A percentile compares a stretch with the other conserved stretches of the same genome.
phyloP scores from a whole-genome alignment of 1,140 invertebrate genomes.

The Hirudo medicinalis region DNA sequence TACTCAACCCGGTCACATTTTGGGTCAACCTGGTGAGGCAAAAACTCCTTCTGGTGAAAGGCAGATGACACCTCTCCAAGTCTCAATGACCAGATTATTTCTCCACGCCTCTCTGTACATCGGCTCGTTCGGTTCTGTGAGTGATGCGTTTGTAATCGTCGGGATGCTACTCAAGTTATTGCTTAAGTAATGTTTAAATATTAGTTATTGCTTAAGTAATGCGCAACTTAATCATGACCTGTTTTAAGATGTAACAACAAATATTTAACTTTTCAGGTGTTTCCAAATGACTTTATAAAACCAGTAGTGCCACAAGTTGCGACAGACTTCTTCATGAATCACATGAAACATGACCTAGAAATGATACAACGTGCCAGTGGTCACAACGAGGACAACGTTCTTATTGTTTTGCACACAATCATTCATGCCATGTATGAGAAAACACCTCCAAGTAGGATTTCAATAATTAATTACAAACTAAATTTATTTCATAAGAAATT shows the following conservation, averaged over 20 bases:
- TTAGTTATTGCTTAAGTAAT: background rate
- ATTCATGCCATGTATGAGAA: background rate
- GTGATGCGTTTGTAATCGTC: background rate
- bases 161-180: background rate
- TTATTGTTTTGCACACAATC: slow-evolving; percentile 19
- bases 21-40: slow-evolving; percentile 26
- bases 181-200: background rate
- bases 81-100: slow-evolving; percentile 27
- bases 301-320: too few species aligned
- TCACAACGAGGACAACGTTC: slow-evolving; percentile 17
- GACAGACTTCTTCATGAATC: slow-evolving; percentile 10
- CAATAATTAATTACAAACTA: too few species aligned
- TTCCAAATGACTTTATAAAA: too few species aligned
- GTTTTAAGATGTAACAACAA: background rate
- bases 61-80: slow-evolving; percentile 24
- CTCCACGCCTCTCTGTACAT: slow-evolving; percentile 30
- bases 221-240: too few species aligned
- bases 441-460: too few species aligned
- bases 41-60: slow-evolving; percentile 19
- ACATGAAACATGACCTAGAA: slow-evolving; percentile 20
- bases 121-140: slow-evolving; percentile 20
- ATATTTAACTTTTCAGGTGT: too few species aligned
- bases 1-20: slow-evolving; percentile 30
- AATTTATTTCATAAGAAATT: too few species aligned
- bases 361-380: slow-evolving; percentile 10